Base-by-base conservation (phyloP, 2,113 vertebrate genomes). In the Tursiops truncatus region DNA sequence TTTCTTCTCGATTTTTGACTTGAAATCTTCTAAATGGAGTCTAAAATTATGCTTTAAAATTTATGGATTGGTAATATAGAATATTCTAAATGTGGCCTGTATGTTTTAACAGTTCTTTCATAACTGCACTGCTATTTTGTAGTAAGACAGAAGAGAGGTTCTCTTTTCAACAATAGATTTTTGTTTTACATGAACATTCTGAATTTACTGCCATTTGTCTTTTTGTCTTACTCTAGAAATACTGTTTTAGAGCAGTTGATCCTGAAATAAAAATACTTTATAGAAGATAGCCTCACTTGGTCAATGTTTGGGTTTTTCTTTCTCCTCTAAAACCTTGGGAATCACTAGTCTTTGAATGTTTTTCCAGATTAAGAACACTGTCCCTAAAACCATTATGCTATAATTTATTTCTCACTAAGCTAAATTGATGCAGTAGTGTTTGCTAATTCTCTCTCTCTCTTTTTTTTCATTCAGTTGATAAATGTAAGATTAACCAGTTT, bases 331-430 rank as follows among this genome's bases (percentile, higher is more conserved):
- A 91, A 1, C 1, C 13, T 53, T 93, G 26, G 71, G 28, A 18
- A 91, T 96, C 56, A 81, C 38, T 56, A n/a, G 26, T 71, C 18
- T 47, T 92, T 60, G 36, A 50, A 44, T 84, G 53, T 47, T 95
- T 94, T 74, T 38, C 21, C 38, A 96, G 96, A 93, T 87, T 56
- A 96, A 92, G 31, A 92, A 28, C 2, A 62, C 14, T 97, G 10
- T 23, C 62, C 50, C 44, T 89, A 58, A 89, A 95, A 60, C 6
- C 26, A 44, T 18, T 80, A 92, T 91, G 41, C n/a, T 58, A 47
- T 63, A 88, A 93, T 89, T 93, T 96, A 73, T 95, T 44, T 96
- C 95, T 90, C 47, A 88, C 96, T 96, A 94, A 96, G 86, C 44
- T 89, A 93, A 95, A 95, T 11, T 12, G 50, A 80, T 95, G 17